Evolutionary conservation across 37 sponge, comb jelly and placozoan genomes (phyloP), one percentile per base, ranked within the genome.

Genomic region (Lycopodina hypogea): DNA sequence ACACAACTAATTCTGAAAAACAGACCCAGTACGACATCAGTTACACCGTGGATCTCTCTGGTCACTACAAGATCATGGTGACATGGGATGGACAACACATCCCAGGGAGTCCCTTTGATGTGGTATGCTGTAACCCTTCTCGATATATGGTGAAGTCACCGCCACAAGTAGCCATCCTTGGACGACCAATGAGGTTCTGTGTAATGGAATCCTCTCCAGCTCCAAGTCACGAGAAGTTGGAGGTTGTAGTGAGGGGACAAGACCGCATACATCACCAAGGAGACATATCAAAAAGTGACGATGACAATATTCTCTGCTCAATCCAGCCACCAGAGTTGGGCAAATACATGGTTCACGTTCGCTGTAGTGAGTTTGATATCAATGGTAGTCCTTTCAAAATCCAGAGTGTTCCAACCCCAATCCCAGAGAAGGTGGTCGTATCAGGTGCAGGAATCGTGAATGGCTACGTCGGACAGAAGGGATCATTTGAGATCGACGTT

Each of bases 301-400:
- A 84, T 61, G 85, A 71, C 14, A 77, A 69, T 24, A 77, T 42
- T 60, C 40, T 72, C 11, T 38, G 69, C 1, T 19, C 32, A 18
- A 30, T 78, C 0, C 32, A 39, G 12, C 56, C 71, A 18, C 92
- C 88, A 26, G 81, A 83, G 64, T 22, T 83, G 22, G 94, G 94
- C 0, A 83, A 73, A 41, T 93, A 90, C 72, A 22, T 66, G 30
- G 74, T 93, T 28, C 74, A 78, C 37, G 87, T 93, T 22, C 71
- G 66, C 0, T 92, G 89, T 71, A 81, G 84, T 38, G 87, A 87
- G 22, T 42, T 68, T 26, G 81, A 94, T 65, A 83, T 94, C 29
- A 36, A 69, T 34, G 92, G 92, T 8, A 87, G 89, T 39, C 94
- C 94, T 1, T 94, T 94, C 63, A 90, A 84, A 60, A n/a, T 87